Evolutionary conservation across 37 sponge, comb jelly and placozoan species (phyloP).

Genomic region (Dysidea cf. avara): DNA sequence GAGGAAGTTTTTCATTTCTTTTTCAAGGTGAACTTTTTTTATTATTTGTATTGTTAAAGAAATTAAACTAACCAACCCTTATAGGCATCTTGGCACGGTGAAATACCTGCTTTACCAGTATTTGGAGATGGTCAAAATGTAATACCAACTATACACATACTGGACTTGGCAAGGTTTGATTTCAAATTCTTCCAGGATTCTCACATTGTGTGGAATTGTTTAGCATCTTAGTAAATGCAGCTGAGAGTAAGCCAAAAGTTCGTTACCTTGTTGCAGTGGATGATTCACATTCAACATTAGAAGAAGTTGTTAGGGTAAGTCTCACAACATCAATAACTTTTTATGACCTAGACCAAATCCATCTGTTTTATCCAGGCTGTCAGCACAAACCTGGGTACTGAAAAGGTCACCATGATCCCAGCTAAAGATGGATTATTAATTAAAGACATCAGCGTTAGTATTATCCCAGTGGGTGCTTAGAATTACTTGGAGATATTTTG

Average conservation of each 20-base stretch:
- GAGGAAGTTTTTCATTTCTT: conserved; percentile 87
- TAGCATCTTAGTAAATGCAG: conserved; percentile 71
- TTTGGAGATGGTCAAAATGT: conserved; percentile 91
- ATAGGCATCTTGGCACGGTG: conserved; percentile 87
- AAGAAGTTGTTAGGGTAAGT: conserved; percentile 78
- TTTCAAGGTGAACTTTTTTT: conserved; percentile 62
- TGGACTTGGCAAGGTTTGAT: conserved; percentile 77
- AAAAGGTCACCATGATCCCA: conserved; percentile 45
- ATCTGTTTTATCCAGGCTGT: conserved; percentile 44
- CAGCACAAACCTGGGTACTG: conserved; percentile 74
- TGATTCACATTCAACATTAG: conserved; percentile 73
- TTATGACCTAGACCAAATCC: background rate
- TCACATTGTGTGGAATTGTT: background rate
- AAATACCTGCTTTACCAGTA: conserved; percentile 45
- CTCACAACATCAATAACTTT: background rate
- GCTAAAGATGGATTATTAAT: conserved; percentile 72
- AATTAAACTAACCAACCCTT: background rate
- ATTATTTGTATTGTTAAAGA: background rate
- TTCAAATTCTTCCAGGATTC: background rate
- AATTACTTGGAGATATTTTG: background rate
- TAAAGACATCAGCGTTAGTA: conserved; percentile 67
- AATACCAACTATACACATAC: conserved; percentile 87
- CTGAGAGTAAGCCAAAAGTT: conserved; percentile 72
- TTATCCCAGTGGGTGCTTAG: background rate
- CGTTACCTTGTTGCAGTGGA: conserved; percentile 91